phyloP scores from a whole-genome alignment of 2,797 vertebrate genomes.

The Arnoldichthys spilopterus region DNA sequence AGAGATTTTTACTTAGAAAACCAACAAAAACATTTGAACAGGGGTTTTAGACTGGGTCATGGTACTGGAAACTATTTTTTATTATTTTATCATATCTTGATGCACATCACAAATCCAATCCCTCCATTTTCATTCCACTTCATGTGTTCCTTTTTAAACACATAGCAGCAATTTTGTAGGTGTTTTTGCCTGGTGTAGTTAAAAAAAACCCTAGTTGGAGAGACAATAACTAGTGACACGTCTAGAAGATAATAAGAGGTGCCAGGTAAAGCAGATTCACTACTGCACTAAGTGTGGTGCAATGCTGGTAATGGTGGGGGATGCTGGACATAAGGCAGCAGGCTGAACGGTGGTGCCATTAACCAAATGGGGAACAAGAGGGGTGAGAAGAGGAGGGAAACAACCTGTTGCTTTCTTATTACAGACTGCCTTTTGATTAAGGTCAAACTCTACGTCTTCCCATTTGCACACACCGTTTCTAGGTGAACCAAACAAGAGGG shows the following conservation, averaged over 20 bases:
- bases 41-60: too few species aligned
- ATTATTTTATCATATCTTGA: too few species aligned
- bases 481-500: not conserved
- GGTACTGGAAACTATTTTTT: too few species aligned
- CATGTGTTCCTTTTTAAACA: not conserved
- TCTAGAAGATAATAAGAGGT: not conserved
- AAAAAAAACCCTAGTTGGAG: not conserved
- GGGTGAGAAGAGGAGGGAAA: conserved; percentile 15
- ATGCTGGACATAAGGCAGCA: not conserved
- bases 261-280: not conserved
- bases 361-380: conserved; percentile 28
- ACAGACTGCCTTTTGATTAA: conserved; percentile 12
- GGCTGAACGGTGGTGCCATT: not conserved
- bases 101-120: not conserved
- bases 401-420: not conserved
- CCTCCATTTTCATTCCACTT: not conserved
- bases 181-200: not conserved
- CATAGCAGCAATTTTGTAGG: too few species aligned
- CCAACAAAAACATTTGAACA: too few species aligned
- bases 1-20: too few species aligned
- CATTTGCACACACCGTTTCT: conserved; percentile 21
- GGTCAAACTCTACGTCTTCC: not conserved
- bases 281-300: not conserved
- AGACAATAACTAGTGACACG: not conserved
- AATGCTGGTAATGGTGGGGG: not conserved